Evolutionary conservation across 2,113 vertebrate species (phyloP).

Genomic region (Tachysurus fulvidraco): DNA sequence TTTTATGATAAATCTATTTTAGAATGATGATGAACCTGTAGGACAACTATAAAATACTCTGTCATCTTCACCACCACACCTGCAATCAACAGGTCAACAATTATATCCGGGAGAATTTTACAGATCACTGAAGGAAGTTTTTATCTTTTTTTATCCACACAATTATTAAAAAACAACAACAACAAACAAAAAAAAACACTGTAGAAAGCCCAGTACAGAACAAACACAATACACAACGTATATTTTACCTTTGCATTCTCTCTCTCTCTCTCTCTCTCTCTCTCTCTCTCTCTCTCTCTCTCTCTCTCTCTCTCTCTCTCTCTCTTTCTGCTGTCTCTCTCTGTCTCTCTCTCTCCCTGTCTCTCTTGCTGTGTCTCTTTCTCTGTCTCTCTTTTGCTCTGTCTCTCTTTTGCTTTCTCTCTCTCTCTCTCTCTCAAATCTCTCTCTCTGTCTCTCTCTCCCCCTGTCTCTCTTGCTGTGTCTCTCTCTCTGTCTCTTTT

Average conservation of each 20-base stretch:
- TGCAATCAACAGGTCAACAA: neutral
- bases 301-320: neutral
- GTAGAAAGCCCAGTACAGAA: neutral
- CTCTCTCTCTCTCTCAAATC: neutral
- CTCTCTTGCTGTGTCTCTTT: no score
- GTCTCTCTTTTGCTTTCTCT: neutral
- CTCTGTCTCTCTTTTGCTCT: neutral
- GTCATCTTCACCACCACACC: neutral
- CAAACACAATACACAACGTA: neutral
- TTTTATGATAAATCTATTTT: neutral
- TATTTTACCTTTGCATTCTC: neutral
- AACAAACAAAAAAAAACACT: neutral
- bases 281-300: neutral
- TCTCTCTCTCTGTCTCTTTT: constrained; percentile 4
- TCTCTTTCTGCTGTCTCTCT: constrained; percentile 3
- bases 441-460: neutral
- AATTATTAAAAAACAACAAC: neutral
- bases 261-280: no score
- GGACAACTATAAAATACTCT: neutral
- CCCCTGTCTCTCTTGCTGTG: neutral
- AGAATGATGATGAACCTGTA: neutral
- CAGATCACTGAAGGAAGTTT: neutral
- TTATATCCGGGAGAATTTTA: neutral
- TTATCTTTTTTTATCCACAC: neutral
- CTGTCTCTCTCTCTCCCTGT: neutral